phyloP scores from a whole-genome alignment of 2,888 invertebrate genomes.

The Subacronicta megacephala region DNA sequence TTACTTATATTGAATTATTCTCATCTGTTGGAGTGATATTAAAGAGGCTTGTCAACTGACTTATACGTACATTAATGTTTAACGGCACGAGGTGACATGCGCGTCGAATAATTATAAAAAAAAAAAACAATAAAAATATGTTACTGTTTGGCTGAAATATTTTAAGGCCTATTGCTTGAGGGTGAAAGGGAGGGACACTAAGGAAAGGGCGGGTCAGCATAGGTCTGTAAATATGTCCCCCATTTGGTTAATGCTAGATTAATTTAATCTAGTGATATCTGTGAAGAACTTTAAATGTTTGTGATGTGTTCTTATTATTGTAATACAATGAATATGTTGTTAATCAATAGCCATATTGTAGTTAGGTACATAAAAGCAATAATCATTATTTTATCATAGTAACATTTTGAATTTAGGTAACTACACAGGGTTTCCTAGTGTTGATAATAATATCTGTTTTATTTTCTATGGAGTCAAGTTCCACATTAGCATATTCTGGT shows the following conservation, averaged over 20 bases:
- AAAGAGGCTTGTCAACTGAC: slow-evolving; percentile 43
- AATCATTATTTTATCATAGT: slow-evolving; percentile 29
- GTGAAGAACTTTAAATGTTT: slow-evolving; percentile 39
- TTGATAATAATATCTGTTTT: slow-evolving; percentile 20
- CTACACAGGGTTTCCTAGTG: slow-evolving; percentile 20
- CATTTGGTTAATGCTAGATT: slow-evolving; percentile 17
- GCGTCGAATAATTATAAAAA: slow-evolving; percentile 12
- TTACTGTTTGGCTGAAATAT: slow-evolving; percentile 8
- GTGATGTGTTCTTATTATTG: slow-evolving; percentile 43
- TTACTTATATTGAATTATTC: slow-evolving; percentile 12
- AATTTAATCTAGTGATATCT: slow-evolving; percentile 19
- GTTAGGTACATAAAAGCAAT: slow-evolving; percentile 47
- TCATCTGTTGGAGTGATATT: slow-evolving; percentile 4
- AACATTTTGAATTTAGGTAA: slow-evolving; percentile 25
- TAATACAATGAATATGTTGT: slow-evolving; percentile 39
- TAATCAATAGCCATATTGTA: slow-evolving; percentile 40
- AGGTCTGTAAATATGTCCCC: slow-evolving; percentile 9
- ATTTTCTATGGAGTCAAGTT: slow-evolving; percentile 25
- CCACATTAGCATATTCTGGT: slow-evolving; percentile 34
- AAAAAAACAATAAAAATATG: slow-evolving; percentile 16
- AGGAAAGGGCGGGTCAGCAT: not conserved
- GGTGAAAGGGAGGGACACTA: not conserved
- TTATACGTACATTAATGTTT: slow-evolving; percentile 34
- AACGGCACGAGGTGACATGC: slow-evolving; percentile 1
- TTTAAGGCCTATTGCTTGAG: not conserved